Conservation (phyloP, 2,113 vertebrate genomes). For the Hepsetus odoe region DNA sequence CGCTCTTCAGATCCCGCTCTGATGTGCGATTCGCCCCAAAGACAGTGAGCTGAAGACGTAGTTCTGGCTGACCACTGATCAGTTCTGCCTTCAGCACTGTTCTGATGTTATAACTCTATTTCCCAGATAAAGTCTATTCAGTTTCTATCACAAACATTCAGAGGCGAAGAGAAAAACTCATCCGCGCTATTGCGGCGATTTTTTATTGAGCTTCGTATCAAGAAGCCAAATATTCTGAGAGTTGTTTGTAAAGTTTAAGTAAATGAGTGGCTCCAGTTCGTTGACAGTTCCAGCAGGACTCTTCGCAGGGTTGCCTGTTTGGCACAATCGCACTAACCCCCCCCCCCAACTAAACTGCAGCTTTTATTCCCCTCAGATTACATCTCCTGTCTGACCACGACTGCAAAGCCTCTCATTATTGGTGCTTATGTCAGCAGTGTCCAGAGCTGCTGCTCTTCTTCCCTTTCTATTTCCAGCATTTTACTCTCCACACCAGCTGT, state of each 20-base stretch:
- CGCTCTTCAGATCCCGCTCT: not conserved
- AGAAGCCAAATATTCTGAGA: not conserved
- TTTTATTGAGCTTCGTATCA: not conserved
- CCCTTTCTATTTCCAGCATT: conserved; percentile 1
- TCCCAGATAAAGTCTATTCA: not conserved
- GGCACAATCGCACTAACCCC: not conserved
- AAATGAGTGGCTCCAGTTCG: conserved; percentile 2
- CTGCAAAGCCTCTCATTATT: not conserved
- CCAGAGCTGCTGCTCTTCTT: not conserved
- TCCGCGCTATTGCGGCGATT: too few relatives aligned
- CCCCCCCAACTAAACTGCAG: not conserved
- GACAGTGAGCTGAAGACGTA: not conserved
- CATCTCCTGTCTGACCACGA: not conserved
- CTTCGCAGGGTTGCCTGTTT: conserved; percentile 7
- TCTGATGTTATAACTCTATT: not conserved
- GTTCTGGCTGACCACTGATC: not conserved
- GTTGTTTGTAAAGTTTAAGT: not conserved
- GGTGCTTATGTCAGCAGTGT: not conserved
- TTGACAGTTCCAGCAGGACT: conserved; percentile 8
- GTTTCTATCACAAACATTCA: too few relatives aligned
- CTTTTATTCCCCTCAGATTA: not conserved
- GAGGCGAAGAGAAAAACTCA: too few relatives aligned
- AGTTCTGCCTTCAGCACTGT: not conserved
- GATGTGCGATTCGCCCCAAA: not conserved
- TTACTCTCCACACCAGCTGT: not conserved